phyloP scores from a whole-genome alignment of 2,797 vertebrate species.

The Acipenser oxyrinchus region DNA sequence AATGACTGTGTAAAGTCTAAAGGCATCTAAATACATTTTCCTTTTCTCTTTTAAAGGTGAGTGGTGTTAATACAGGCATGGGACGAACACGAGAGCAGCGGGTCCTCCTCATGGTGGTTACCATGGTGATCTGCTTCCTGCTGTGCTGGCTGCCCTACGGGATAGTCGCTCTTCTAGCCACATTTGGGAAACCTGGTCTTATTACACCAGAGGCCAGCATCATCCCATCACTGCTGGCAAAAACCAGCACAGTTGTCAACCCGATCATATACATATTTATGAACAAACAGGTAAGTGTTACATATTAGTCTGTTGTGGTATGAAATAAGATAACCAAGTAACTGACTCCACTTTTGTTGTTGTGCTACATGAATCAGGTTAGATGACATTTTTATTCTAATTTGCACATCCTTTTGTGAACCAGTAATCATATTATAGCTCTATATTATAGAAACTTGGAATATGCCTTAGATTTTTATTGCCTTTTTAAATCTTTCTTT shows the following conservation, averaged over 20 bases:
- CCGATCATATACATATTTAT: slow-evolving; percentile 67
- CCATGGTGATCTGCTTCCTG: slow-evolving; percentile 70
- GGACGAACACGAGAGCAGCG: slow-evolving; percentile 50
- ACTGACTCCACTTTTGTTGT: no score
- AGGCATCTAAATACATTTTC: no score
- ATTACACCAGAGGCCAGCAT: slow-evolving; percentile 52
- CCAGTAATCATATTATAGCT: no score
- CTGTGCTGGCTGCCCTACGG: slow-evolving; percentile 72
- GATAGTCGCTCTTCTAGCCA: slow-evolving; percentile 54
- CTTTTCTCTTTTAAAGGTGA: slow-evolving; percentile 40
- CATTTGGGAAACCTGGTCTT: slow-evolving; percentile 49
- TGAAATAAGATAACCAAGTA: no score
- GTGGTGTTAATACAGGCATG: slow-evolving; percentile 37
- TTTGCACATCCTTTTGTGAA: no score
- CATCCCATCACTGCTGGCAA: slow-evolving; percentile 63
- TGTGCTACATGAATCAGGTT: no score
- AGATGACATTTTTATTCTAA: no score
- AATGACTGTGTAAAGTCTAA: no score
- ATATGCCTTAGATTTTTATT: no score
- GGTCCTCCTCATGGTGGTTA: slow-evolving; percentile 56
- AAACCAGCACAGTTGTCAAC: slow-evolving; percentile 67
- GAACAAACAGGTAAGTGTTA: slow-evolving; percentile 61
- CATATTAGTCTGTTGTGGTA: no score
- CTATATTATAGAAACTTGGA: no score
- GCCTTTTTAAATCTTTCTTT: no score